Evolutionary conservation across 2,888 invertebrate genomes (phyloP), one percentile per base, ranked within the genome.

Genomic region (Dioctria rufipes): DNA sequence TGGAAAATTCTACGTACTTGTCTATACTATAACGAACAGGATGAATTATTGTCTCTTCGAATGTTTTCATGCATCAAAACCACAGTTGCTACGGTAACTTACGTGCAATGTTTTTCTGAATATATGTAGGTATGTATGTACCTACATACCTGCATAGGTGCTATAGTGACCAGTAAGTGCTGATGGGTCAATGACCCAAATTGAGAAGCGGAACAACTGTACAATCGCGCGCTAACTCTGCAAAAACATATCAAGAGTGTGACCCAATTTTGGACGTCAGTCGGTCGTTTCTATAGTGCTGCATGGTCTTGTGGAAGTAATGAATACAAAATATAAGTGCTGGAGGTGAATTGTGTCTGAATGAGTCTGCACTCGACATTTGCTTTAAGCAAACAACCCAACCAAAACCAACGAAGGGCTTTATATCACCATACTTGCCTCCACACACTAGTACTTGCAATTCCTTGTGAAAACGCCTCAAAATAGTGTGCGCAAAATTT

Each of bases 61-160:
- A 37, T 25, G 51, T 69, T 69, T 69, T 69, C 69, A 69, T 69
- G 69, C 69, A 69, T 69, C 69, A 51, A 69, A 51, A 69, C 69
- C 69, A n/a, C 69, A 69, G 37, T 49, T 46, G 49, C 69, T 69
- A 49, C 51, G 8, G 43, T 69, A 6, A 37, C 69, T 51, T 69
- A 69, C 69, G 51, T 69, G 69, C 49, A 2, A 25, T 49, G 69
- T 11, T 69, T 69, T 69, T 69, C 69, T 39, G 69, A 69, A 51
- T 37, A 49, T 25, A 25, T 25, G 25, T 25, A 25, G n/a, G n/a
- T 25, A 0, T 25, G 25, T 25, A 25, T 25, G n/a, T n/a, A n/a
- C n/a, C n/a, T n/a, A 25, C 25, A 0, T 25, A 25, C 25, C 25
- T 25, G 2, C 25, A 25, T 25, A 25, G 25, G 25, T 25, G 25